These are phyloP conservation scores for Cosmia pyralina DNA, from an alignment of 2,888 invertebrate genomes.

Conservation along the genomic window DNA sequence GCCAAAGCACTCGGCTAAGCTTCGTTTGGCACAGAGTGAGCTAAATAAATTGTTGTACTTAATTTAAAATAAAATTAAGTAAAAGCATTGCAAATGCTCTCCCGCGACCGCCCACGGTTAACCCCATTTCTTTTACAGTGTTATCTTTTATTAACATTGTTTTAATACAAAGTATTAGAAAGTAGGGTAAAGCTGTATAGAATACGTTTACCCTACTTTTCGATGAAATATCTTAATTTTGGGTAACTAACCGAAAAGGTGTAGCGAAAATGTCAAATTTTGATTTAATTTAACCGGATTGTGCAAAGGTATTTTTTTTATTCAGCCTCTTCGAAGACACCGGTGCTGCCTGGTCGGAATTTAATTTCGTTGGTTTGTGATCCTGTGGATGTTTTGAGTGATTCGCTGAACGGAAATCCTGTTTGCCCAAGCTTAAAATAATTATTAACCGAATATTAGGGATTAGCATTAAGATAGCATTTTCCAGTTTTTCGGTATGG, in stretches of 20 bases:
- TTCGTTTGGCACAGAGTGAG: conserved; percentile 29
- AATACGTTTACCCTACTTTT: conserved; percentile 11
- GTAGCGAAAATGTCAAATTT: conserved; percentile 62
- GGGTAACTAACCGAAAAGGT: conserved; percentile 58
- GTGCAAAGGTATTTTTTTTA: conserved; percentile 68
- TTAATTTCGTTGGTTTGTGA: conserved; percentile 74
- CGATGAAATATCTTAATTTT: conserved; percentile 26
- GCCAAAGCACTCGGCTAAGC: conserved; percentile 33
- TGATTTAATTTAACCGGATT: conserved; percentile 69
- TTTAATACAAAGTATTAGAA: conserved; percentile 17
- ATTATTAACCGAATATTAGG: conserved; percentile 47
- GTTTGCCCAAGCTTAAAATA: conserved; percentile 56
- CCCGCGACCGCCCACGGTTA: conserved; percentile 27
- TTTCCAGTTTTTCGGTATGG: neutral
- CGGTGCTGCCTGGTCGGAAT: conserved; percentile 66
- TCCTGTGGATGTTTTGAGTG: conserved; percentile 74
- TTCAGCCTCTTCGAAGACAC: conserved; percentile 55
- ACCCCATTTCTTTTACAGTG: conserved; percentile 25
- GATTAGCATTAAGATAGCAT: conserved; percentile 7
- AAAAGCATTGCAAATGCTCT: conserved; percentile 42
- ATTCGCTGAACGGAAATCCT: conserved; percentile 68
- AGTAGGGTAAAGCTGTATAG: neutral
- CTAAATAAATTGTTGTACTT: conserved; percentile 45
- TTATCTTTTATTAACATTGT: conserved; percentile 10
- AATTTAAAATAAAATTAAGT: conserved; percentile 54